phyloP scores from a whole-genome alignment of 1,140 invertebrate species.

The Sycobia sp. region DNA sequence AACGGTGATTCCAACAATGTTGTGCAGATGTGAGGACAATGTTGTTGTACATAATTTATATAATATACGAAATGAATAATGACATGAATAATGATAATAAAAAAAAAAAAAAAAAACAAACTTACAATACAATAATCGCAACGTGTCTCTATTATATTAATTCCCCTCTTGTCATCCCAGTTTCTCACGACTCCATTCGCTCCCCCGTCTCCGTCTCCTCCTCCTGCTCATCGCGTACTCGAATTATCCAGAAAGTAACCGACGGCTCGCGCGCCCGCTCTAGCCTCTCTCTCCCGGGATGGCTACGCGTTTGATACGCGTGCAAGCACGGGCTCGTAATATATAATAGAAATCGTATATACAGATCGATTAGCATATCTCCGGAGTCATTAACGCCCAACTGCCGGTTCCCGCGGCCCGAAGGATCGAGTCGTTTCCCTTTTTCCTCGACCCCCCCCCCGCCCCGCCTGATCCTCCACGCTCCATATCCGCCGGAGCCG shows the following conservation, averaged over 20 bases:
- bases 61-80: constrained; percentile 41
- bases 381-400: constrained; percentile 25
- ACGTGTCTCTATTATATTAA: constrained; percentile 5
- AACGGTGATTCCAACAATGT: constrained; percentile 40
- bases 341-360: constrained; percentile 15
- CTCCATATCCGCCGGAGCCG: too few species aligned
- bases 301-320: background rate
- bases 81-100: constrained; percentile 30
- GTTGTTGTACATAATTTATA: constrained; percentile 50
- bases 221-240: background rate
- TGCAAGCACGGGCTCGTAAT: background rate
- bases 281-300: too few species aligned
- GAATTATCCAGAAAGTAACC: constrained; percentile 21
- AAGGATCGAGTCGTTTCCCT: background rate
- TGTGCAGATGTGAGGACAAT: constrained; percentile 42
- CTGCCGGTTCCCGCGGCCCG: background rate
- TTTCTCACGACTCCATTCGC: too few species aligned
- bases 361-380: constrained; percentile 34
- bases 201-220: too few species aligned
- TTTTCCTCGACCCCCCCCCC: background rate
- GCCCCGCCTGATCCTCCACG: background rate
- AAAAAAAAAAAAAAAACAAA: constrained; percentile 16
- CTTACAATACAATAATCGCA: constrained; percentile 21
- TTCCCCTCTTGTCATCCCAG: background rate
- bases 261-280: too few species aligned